Evolutionary conservation across 2,797 vertebrate genomes (phyloP).

Genomic region (Gouania willdenowi): DNA sequence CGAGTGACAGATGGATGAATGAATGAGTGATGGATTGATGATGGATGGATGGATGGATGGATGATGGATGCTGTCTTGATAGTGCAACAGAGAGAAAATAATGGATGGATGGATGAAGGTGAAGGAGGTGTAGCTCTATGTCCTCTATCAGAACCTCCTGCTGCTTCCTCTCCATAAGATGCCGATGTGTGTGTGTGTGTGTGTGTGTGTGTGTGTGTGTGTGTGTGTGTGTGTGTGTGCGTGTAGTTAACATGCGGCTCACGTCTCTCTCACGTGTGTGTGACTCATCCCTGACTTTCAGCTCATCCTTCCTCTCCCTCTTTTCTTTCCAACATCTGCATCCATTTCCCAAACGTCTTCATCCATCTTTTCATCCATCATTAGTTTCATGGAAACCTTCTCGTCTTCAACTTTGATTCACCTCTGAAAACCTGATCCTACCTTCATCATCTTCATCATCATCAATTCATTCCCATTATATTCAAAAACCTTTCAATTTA

Average conservation of each 20-base stretch:
- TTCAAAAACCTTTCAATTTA: no score
- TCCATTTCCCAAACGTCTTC: conserved; percentile 2
- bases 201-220: conserved; percentile 15
- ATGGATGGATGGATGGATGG: conserved; percentile 13
- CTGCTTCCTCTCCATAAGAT: conserved; percentile 18
- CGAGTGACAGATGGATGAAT: not conserved
- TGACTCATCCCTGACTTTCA: conserved; percentile 42
- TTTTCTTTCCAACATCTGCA: not conserved
- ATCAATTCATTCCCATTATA: no score
- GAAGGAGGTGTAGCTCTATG: conserved; percentile 32
- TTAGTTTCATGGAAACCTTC: no score
- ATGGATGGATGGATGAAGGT: not conserved
- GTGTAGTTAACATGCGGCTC: conserved; percentile 58
- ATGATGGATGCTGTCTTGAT: not conserved
- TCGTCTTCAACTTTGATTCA: no score
- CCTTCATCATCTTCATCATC: no score
- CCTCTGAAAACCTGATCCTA: no score
- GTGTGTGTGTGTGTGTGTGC: conserved; percentile 11
- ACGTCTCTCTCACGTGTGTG: conserved; percentile 57
- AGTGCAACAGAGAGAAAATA: not conserved
- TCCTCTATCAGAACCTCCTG: conserved; percentile 43
- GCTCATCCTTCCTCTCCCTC: not conserved
- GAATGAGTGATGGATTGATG: conserved; percentile 8
- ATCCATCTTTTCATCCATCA: no score
- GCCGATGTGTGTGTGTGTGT: conserved; percentile 26